Percentiles rank a stretch among this genome's conserved stretches.
phyloP scores from a whole-genome alignment of 2,113 vertebrate species.

The Marcusenius ussheri region DNA sequence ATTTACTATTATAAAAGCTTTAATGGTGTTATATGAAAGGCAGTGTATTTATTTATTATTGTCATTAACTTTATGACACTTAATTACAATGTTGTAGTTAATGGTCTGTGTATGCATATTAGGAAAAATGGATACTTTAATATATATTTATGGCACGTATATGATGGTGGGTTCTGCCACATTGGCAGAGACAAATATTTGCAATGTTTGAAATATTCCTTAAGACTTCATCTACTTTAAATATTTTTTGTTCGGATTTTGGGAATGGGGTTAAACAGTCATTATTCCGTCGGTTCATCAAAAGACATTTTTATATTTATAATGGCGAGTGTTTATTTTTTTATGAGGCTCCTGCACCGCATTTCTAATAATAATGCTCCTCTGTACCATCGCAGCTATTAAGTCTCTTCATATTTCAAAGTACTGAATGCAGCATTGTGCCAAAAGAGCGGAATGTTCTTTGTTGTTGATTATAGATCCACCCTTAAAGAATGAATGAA shows the following conservation, averaged over 20 bases:
- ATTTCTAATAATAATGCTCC: background rate
- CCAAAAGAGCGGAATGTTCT: background rate
- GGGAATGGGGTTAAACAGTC: background rate
- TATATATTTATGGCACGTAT: background rate
- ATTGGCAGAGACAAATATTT: background rate
- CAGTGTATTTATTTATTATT: background rate
- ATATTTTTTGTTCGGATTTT: background rate
- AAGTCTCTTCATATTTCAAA: background rate
- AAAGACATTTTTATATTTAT: background rate
- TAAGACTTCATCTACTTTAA: background rate
- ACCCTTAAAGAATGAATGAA: background rate
- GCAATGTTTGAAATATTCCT: background rate
- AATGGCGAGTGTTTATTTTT: background rate
- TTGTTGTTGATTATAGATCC: background rate
- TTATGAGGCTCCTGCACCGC: background rate
- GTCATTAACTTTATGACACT: background rate
- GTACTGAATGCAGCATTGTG: background rate
- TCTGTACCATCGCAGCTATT: background rate
- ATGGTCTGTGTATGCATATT: background rate
- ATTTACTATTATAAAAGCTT: background rate
- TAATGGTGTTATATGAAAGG: background rate
- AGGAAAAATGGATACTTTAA: background rate
- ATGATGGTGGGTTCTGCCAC: background rate
- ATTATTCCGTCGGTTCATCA: background rate
- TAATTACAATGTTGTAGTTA: background rate